These are phyloP conservation scores for Caenorhabditis macrosperma DNA, from an alignment of 2,888 invertebrate species.

Conservation along the genomic window DNA sequence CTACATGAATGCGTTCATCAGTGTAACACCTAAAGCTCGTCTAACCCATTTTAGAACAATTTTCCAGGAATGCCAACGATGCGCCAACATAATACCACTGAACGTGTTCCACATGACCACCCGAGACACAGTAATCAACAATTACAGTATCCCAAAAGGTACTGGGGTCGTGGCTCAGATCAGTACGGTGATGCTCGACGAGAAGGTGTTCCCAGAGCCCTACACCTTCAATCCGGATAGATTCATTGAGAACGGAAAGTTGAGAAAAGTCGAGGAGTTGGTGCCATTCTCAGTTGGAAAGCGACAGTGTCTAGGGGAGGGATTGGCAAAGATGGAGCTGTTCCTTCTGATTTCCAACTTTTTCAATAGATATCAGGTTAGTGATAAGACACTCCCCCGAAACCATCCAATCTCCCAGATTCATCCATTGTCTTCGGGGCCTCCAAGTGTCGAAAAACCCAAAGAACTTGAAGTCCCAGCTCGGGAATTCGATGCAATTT, in stretches of 20 bases:
- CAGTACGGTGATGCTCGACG: constrained; percentile 50
- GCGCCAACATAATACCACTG: constrained; percentile 51
- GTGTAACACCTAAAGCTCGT: constrained; percentile 26
- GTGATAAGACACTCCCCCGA: neutral
- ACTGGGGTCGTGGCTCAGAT: constrained; percentile 58
- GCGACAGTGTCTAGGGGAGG: no score
- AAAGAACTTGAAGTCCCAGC: constrained; percentile 9
- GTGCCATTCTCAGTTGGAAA: constrained; percentile 65
- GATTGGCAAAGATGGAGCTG: constrained; percentile 63
- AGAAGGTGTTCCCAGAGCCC: constrained; percentile 51
- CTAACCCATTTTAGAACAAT: neutral
- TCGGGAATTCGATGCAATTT: constrained; percentile 15
- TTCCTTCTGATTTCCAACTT: constrained; percentile 63
- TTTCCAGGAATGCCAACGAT: constrained; percentile 49
- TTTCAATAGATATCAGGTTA: constrained; percentile 57
- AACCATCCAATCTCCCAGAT: neutral
- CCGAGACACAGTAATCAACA: constrained; percentile 34
- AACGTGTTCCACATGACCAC: constrained; percentile 48
- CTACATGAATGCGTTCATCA: constrained; percentile 66
- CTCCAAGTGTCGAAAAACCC: constrained; percentile 15
- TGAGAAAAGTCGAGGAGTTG: constrained; percentile 60
- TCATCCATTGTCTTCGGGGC: neutral
- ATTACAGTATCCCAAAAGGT: constrained; percentile 12
- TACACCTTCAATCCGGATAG: constrained; percentile 54
- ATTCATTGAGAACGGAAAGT: constrained; percentile 66